Percentiles rank a stretch among this genome's conserved stretches.
These are phyloP conservation scores for Melolontha melolontha DNA, from an alignment of 2,888 invertebrate species.

Conservation along the genomic window DNA sequence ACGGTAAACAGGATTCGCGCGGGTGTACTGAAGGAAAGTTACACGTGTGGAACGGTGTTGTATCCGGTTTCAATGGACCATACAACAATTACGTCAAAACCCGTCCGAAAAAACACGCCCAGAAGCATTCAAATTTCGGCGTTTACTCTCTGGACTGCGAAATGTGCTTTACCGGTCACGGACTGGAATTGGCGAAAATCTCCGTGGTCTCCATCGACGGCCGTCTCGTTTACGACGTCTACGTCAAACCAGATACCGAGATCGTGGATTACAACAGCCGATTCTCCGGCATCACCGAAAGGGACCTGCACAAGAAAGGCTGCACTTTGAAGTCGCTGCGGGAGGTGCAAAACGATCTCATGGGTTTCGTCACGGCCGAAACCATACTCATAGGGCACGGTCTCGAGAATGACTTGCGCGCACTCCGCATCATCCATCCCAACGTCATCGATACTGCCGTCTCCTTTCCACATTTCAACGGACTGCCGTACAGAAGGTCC, in stretches of 20 bases:
- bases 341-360: slow-evolving; percentile 88
- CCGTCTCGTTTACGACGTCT: slow-evolving; percentile 82
- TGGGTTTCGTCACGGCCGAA: slow-evolving; percentile 81
- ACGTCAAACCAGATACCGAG: slow-evolving; percentile 84
- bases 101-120: slow-evolving; percentile 63
- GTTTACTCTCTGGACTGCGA: slow-evolving; percentile 95
- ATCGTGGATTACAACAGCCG: slow-evolving; percentile 95
- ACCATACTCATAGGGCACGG: slow-evolving; percentile 96
- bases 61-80: slow-evolving; percentile 80
- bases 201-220: slow-evolving; percentile 84
- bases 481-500: slow-evolving; percentile 86
- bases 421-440: slow-evolving; percentile 84
- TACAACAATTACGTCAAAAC: slow-evolving; percentile 77
- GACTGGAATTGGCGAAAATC: slow-evolving; percentile 88
- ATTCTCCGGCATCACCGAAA: slow-evolving; percentile 90
- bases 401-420: slow-evolving; percentile 92
- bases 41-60: slow-evolving; percentile 84
- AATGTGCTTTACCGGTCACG: slow-evolving; percentile 93
- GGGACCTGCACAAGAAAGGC: slow-evolving; percentile 68
- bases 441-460: slow-evolving; percentile 92
- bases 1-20: slow-evolving; percentile 64
- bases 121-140: slow-evolving; percentile 65
- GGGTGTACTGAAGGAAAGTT: slow-evolving; percentile 76
- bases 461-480: slow-evolving; percentile 86
- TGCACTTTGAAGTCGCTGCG: slow-evolving; percentile 74